Evolutionary conservation across 2,888 invertebrate genomes (phyloP).

Genomic region (Thera obeliscata): DNA sequence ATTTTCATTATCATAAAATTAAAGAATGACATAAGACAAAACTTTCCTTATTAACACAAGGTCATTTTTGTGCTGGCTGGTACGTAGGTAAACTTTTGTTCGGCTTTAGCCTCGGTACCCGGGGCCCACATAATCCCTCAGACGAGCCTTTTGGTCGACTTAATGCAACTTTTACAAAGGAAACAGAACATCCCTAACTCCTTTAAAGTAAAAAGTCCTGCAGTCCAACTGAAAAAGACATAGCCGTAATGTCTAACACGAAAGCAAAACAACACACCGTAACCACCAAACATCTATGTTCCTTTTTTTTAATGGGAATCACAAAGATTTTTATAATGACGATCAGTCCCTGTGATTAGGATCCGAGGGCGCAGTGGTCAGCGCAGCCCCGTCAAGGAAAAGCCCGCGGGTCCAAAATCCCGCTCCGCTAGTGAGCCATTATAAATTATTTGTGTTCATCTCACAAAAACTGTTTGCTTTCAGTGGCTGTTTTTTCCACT

Average conservation of each 20-base stretch:
- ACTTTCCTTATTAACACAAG: slow-evolving; percentile 1
- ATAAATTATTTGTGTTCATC: too few relatives aligned
- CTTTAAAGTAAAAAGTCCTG: slow-evolving; percentile 24
- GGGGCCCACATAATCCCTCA: slow-evolving; percentile 35
- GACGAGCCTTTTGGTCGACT: slow-evolving; percentile 37
- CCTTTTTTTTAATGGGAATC: too few relatives aligned
- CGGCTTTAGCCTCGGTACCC: slow-evolving; percentile 22
- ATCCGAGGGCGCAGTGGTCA: too few relatives aligned
- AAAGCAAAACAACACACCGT: too few relatives aligned
- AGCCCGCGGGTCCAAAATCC: too few relatives aligned
- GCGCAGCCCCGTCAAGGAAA: too few relatives aligned
- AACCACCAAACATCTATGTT: too few relatives aligned
- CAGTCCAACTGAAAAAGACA: slow-evolving; percentile 2
- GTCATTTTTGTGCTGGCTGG: background rate
- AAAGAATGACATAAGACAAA: slow-evolving; percentile 2
- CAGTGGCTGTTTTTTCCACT: background rate
- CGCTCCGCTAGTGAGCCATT: too few relatives aligned
- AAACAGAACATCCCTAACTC: slow-evolving; percentile 29
- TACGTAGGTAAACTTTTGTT: slow-evolving; percentile 22
- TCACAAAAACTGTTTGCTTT: background rate
- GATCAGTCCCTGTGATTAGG: too few relatives aligned
- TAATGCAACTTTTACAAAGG: slow-evolving; percentile 41
- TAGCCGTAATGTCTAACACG: too few relatives aligned
- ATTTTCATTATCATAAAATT: background rate
- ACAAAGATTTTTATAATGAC: too few relatives aligned